Conservation (phyloP, 2,888 invertebrate species). For the Dynastes maya region DNA sequence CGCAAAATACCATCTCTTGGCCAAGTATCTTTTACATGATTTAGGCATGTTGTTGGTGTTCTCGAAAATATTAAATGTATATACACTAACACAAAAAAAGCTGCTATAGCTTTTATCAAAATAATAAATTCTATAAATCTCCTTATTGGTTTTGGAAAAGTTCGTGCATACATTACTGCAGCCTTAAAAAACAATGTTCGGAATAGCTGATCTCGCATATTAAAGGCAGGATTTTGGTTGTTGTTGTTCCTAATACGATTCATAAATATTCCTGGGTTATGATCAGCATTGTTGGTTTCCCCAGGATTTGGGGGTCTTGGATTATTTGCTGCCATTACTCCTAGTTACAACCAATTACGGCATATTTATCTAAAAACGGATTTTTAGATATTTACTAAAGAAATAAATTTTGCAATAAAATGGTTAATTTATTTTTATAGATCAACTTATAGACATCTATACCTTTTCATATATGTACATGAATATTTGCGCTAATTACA, state of each 20-base stretch:
- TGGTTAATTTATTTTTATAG: neutral
- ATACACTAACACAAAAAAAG: slow-evolving; percentile 93
- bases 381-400: neutral
- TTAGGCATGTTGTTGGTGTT: slow-evolving; percentile 93
- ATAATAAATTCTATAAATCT: slow-evolving; percentile 89
- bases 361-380: slow-evolving; percentile 20
- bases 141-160: slow-evolving; percentile 88
- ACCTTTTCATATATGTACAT: slow-evolving; percentile 2
- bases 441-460: neutral
- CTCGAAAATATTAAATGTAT: slow-evolving; percentile 96
- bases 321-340: slow-evolving; percentile 59
- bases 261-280: slow-evolving; percentile 46
- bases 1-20: slow-evolving; percentile 95
- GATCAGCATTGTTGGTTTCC: slow-evolving; percentile 62
- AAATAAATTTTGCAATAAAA: neutral
- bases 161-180: slow-evolving; percentile 92
- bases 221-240: slow-evolving; percentile 84
- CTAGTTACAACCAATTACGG: neutral
- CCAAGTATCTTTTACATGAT: slow-evolving; percentile 91
- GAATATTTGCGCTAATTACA: neutral
- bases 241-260: slow-evolving; percentile 73
- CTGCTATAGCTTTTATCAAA: slow-evolving; percentile 85
- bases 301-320: slow-evolving; percentile 53
- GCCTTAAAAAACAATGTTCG: slow-evolving; percentile 95
- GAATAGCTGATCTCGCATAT: slow-evolving; percentile 92